A percentile compares a stretch with the other conserved stretches of the same genome.
These are phyloP conservation scores for Clivina fossor DNA, from an alignment of 2,888 invertebrate species.

Conservation along the genomic window DNA sequence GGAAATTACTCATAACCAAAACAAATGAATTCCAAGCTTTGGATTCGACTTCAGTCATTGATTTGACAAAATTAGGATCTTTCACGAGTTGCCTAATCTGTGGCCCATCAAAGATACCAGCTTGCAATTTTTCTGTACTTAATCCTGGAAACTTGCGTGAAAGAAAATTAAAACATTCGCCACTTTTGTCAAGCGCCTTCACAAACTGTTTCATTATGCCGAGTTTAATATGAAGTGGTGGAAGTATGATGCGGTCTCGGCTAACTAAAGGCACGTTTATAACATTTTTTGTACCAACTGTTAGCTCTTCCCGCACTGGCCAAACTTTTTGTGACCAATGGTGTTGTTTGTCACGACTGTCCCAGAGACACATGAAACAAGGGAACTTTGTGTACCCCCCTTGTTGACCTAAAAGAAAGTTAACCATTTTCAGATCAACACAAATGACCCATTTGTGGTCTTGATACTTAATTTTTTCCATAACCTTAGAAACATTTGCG, in stretches of 20 bases:
- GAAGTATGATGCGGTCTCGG: slow-evolving; percentile 36
- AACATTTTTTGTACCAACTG: slow-evolving; percentile 34
- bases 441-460: slow-evolving; percentile 16
- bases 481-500: slow-evolving; percentile 18
- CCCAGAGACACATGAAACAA: slow-evolving; percentile 38
- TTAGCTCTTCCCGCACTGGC: slow-evolving; percentile 27
- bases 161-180: slow-evolving; percentile 35
- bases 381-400: slow-evolving; percentile 29
- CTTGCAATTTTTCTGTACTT: slow-evolving; percentile 38
- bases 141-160: slow-evolving; percentile 34
- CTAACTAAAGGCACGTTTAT: slow-evolving; percentile 33
- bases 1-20: slow-evolving; percentile 21
- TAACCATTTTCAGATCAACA: slow-evolving; percentile 33
- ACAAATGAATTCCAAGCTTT: slow-evolving; percentile 27
- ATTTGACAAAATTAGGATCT: slow-evolving; percentile 11
- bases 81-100: slow-evolving; percentile 32
- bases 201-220: slow-evolving; percentile 42
- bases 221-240: slow-evolving; percentile 42
- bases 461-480: slow-evolving; percentile 33
- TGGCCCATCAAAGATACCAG: slow-evolving; percentile 37
- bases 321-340: slow-evolving; percentile 34
- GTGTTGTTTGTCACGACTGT: slow-evolving; percentile 33
- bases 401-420: slow-evolving; percentile 24
- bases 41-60: slow-evolving; percentile 24
- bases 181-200: slow-evolving; percentile 37